These are phyloP conservation scores for pig (Sus scrofa) DNA, from an alignment of 2,113 vertebrate genomes.

Conservation along the genomic window DNA sequence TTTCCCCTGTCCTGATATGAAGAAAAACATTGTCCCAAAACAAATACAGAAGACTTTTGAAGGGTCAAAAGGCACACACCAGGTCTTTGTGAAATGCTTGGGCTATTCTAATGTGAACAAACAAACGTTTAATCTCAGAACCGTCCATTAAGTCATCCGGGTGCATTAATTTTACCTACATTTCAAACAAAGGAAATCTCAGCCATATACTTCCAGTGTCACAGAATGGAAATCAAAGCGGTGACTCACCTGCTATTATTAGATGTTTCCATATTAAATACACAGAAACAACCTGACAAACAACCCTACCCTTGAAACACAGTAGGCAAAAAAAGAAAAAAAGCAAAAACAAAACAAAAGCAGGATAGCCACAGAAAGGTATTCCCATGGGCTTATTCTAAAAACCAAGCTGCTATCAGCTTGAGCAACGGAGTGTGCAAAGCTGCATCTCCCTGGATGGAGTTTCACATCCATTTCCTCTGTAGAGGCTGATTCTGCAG, in stretches of 20 bases:
- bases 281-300: slow-evolving; percentile 60
- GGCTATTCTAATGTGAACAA: not conserved
- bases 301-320: slow-evolving; percentile 15
- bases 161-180: slow-evolving; percentile 32
- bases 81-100: not conserved
- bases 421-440: not conserved
- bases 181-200: slow-evolving; percentile 62
- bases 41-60: not conserved
- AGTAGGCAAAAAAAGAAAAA: not conserved
- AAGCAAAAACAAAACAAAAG: not conserved
- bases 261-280: slow-evolving; percentile 52
- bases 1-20: not conserved
- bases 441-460: not conserved
- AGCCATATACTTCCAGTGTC: not conserved
- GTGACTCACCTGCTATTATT: slow-evolving; percentile 55
- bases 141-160: not conserved
- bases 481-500: not conserved
- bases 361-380: not conserved
- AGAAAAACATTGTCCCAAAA: not conserved
- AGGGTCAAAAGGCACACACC: not conserved
- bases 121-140: slow-evolving; percentile 27
- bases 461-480: not conserved
- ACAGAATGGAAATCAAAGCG: slow-evolving; percentile 60
- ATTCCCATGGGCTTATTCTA: not conserved
- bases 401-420: not conserved